These are phyloP conservation scores for Falco naumanni DNA, from an alignment of 2,797 vertebrate species.

Conservation along the genomic window DNA sequence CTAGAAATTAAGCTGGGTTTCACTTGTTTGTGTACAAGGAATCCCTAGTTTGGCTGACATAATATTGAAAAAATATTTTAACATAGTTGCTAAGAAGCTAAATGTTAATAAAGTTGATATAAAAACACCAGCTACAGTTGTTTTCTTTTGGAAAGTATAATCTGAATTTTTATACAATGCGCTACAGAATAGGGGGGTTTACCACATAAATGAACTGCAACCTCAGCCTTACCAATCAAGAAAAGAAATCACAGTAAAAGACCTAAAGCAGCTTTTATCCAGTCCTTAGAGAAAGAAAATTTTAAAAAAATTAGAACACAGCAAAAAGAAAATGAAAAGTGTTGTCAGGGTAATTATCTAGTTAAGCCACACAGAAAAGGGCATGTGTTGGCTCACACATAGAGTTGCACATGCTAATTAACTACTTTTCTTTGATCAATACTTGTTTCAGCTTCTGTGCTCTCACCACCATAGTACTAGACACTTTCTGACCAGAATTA, in stretches of 20 bases:
- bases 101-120: not conserved
- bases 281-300: not conserved
- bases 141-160: not conserved
- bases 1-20: not conserved
- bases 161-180: not conserved
- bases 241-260: not conserved
- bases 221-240: not conserved
- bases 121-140: not conserved
- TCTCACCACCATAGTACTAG: not conserved
- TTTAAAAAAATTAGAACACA: not conserved
- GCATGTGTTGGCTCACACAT: not conserved
- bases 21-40: not conserved
- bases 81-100: not conserved
- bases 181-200: not conserved
- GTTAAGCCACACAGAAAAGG: not conserved
- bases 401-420: not conserved
- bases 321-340: not conserved
- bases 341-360: not conserved
- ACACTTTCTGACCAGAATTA: not conserved
- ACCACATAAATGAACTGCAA: not conserved
- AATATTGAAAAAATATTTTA: not conserved
- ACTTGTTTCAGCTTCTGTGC: not conserved
- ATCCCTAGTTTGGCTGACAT: not conserved
- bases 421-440: not conserved
- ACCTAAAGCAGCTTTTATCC: not conserved